These are phyloP conservation scores for Tachystola acroxantha DNA, from an alignment of 2,888 invertebrate species.

Conservation along the genomic window DNA sequence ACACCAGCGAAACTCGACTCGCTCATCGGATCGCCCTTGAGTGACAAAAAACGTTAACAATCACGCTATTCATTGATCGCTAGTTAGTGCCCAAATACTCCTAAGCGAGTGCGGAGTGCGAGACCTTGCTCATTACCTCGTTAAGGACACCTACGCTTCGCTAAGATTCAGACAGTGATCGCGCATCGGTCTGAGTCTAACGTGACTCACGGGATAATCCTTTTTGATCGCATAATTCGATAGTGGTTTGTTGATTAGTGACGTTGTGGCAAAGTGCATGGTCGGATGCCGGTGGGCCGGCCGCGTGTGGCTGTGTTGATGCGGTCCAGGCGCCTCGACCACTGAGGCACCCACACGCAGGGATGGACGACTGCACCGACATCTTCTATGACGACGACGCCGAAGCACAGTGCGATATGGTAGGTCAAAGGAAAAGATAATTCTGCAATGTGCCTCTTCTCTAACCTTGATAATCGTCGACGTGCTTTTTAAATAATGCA, in stretches of 20 bases:
- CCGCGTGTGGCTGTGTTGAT: slow-evolving; percentile 52
- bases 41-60: slow-evolving; percentile 36
- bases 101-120: slow-evolving; percentile 26
- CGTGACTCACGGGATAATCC: slow-evolving; percentile 72
- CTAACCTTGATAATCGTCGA: background rate
- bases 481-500: background rate
- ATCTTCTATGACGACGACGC: slow-evolving; percentile 76
- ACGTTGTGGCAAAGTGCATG: slow-evolving; percentile 42
- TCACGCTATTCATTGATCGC: slow-evolving; percentile 28
- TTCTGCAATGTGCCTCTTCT: no score
- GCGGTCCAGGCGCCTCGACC: slow-evolving; percentile 57
- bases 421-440: slow-evolving; percentile 35
- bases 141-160: slow-evolving; percentile 73
- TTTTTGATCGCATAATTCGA: slow-evolving; percentile 44
- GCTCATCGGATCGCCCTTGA: slow-evolving; percentile 50
- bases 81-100: slow-evolving; percentile 31
- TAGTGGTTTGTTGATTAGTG: slow-evolving; percentile 35
- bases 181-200: slow-evolving; percentile 43
- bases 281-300: slow-evolving; percentile 75
- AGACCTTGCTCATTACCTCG: slow-evolving; percentile 53
- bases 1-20: slow-evolving; percentile 47
- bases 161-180: slow-evolving; percentile 26
- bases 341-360: slow-evolving; percentile 52
- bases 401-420: slow-evolving; percentile 74
- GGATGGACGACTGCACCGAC: slow-evolving; percentile 73